phyloP scores from a whole-genome alignment of 2,113 vertebrate species.

The Megaceryle torquata region DNA sequence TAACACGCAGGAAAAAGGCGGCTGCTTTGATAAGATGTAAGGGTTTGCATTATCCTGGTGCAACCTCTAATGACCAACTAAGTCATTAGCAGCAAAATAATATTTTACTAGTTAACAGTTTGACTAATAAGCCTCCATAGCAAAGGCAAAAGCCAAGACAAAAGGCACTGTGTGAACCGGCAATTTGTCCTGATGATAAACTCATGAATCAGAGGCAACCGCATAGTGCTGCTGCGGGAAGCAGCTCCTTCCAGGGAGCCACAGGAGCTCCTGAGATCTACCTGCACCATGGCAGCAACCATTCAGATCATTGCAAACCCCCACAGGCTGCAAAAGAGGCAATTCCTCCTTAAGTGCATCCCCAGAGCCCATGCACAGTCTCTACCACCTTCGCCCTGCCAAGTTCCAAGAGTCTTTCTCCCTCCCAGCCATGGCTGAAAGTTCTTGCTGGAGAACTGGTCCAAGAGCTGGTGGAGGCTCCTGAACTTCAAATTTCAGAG shows the following conservation, averaged over 20 bases:
- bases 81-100: conserved; percentile 42
- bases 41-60: not conserved
- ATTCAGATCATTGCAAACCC: not conserved
- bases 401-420: not conserved
- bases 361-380: not conserved
- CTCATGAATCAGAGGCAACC: not conserved
- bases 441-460: not conserved
- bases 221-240: accelerated
- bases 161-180: not conserved
- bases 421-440: not conserved
- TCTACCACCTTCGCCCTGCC: not conserved
- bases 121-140: conserved; percentile 39
- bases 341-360: not conserved
- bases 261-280: not conserved
- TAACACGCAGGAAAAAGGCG: not conserved
- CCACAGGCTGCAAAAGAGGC: not conserved
- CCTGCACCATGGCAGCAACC: not conserved
- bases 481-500: not conserved
- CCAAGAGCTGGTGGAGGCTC: not conserved
- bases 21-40: not conserved
- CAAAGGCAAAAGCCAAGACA: conserved; percentile 34
- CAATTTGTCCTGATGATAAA: not conserved
- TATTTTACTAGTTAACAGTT: conserved; percentile 22
- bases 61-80: not conserved
- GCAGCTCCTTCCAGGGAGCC: not conserved